These are phyloP conservation scores for Patiria miniata DNA, from an alignment of 35 echinoderm and acorn worm species.

Conservation along the genomic window DNA sequence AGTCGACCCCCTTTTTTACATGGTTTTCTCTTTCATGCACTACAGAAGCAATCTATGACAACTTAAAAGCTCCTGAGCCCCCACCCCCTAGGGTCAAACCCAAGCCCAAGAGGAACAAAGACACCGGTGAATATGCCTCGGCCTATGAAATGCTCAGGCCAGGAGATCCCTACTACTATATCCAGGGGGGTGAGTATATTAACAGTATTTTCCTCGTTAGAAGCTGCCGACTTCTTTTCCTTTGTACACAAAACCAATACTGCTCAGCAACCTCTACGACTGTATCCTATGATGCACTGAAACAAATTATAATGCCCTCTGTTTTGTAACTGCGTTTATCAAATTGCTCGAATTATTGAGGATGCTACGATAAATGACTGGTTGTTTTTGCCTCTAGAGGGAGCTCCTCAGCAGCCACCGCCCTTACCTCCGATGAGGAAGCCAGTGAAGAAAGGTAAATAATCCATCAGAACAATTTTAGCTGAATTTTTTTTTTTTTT, in stretches of 20 bases:
- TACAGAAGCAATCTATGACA: slow-evolving; percentile 68
- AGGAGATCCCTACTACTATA: neutral
- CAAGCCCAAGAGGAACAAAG: slow-evolving; percentile 3
- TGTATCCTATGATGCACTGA: too few species aligned
- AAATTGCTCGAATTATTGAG: too few species aligned
- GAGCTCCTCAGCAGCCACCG: slow-evolving; percentile 16
- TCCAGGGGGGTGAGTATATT: neutral
- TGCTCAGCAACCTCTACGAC: too few species aligned
- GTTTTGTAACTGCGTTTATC: too few species aligned
- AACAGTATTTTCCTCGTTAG: neutral
- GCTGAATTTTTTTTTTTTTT: too few species aligned
- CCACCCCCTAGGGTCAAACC: slow-evolving; percentile 7
- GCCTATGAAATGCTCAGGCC: slow-evolving; percentile 35
- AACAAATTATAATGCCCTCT: too few species aligned
- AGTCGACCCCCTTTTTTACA: neutral
- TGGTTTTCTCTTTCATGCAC: neutral
- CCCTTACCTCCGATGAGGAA: slow-evolving; percentile 66
- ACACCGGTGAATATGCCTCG: slow-evolving; percentile 23
- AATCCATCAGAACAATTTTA: too few species aligned
- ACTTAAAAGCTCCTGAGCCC: slow-evolving; percentile 1
- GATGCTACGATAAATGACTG: neutral
- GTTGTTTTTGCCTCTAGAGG: neutral
- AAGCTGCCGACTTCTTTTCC: too few species aligned
- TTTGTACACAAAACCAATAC: too few species aligned
- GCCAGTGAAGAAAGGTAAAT: neutral